A percentile compares a stretch with the other conserved stretches of the same genome.
Conservation (phyloP, 2,888 invertebrate genomes). For the Sthenelais limicola region DNA sequence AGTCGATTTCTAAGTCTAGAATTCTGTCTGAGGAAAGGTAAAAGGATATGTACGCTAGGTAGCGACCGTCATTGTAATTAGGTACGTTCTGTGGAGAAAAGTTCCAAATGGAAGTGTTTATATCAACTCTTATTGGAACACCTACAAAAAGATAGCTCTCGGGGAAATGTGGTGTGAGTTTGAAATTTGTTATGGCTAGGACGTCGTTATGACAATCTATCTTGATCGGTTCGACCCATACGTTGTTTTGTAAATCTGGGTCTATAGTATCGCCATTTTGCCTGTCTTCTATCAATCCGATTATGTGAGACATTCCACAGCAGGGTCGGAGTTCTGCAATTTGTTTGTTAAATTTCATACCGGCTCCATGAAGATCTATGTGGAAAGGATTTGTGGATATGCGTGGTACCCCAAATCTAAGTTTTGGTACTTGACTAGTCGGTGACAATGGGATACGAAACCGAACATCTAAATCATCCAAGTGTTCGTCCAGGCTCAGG, state of each 20-base stretch:
- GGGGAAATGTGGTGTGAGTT: background rate
- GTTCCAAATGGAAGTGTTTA: constrained; percentile 2
- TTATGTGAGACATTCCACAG: background rate
- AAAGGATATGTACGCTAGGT: background rate
- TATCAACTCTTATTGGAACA: background rate
- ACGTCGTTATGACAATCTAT: constrained; percentile 5
- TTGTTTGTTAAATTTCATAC: background rate
- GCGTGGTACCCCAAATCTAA: background rate
- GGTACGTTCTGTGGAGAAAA: background rate
- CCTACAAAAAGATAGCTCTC: background rate
- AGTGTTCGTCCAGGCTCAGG: background rate
- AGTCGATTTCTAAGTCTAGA: background rate
- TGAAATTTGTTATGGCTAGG: background rate
- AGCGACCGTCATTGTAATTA: background rate
- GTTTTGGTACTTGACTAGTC: background rate
- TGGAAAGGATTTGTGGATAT: background rate
- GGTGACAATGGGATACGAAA: background rate
- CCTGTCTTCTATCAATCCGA: background rate
- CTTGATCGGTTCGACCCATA: background rate
- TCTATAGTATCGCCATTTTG: background rate
- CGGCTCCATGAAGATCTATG: background rate
- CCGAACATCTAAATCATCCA: background rate
- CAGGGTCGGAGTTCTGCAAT: background rate
- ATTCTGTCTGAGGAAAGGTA: background rate
- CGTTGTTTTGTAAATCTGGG: constrained; percentile 11